Evolutionary conservation across 2,797 vertebrate genomes (phyloP).

Genomic region (Orestias chungarensis): DNA sequence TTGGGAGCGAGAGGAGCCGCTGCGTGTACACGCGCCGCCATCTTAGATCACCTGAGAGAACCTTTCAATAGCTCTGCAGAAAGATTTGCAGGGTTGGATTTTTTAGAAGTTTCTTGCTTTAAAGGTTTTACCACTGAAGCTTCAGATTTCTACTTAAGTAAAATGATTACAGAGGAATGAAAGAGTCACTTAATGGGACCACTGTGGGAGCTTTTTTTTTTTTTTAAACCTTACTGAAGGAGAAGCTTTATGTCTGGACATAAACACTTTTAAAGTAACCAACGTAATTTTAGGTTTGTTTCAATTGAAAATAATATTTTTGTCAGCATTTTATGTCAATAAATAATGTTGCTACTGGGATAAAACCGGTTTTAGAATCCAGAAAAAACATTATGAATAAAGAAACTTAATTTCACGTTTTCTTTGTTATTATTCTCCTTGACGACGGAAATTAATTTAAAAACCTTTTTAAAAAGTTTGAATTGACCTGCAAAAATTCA

Average conservation of each 20-base stretch:
- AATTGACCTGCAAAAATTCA: neutral
- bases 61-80: no score
- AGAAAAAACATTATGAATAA: neutral
- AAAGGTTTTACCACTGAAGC: neutral
- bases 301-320: neutral
- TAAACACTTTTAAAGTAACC: neutral
- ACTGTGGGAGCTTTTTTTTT: no score
- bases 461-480: neutral
- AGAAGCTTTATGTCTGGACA: no score
- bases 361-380: neutral
- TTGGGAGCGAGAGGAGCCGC: no score
- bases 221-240: no score
- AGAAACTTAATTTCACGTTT: no score
- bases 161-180: no score
- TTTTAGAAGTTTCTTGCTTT: neutral
- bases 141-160: no score
- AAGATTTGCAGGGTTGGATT: no score
- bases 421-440: neutral
- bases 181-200: no score
- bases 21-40: no score
- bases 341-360: neutral
- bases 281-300: neutral
- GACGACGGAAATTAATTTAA: neutral
- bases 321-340: neutral
- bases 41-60: no score